Conservation (phyloP, 2,113 vertebrate species). For the Brienomyrus longianalis region DNA sequence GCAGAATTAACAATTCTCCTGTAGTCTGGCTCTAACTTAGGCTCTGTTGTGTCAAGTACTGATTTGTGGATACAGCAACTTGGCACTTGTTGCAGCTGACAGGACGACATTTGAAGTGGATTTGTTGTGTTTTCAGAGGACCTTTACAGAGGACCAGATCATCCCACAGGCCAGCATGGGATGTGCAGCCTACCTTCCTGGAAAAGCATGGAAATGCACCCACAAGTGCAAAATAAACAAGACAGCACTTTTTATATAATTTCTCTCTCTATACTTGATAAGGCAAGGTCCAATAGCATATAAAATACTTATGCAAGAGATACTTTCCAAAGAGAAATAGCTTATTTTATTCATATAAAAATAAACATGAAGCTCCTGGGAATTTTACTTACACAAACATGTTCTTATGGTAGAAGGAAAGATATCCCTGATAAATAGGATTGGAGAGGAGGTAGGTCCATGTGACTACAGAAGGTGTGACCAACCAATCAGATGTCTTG, state of each 20-base stretch:
- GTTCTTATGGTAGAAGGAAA: too few species aligned
- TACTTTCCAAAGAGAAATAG: not conserved
- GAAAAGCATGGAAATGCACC: not conserved
- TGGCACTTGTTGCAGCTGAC: not conserved
- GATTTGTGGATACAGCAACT: not conserved
- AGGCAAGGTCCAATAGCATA: not conserved
- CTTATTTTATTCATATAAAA: not conserved
- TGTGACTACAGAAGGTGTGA: too few species aligned
- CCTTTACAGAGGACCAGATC: not conserved
- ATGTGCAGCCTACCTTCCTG: not conserved
- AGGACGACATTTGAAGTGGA: not conserved
- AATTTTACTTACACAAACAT: too few species aligned
- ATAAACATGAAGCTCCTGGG: not conserved
- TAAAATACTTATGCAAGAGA: not conserved
- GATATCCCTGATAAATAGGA: too few species aligned
- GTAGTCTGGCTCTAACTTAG: not conserved
- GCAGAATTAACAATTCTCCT: not conserved
- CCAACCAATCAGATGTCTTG: too few species aligned
- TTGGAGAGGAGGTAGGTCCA: too few species aligned
- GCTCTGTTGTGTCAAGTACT: not conserved
- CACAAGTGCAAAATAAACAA: not conserved
- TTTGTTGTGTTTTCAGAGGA: not conserved
- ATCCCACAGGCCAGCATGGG: not conserved
- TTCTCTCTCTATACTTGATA: not conserved
- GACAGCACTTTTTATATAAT: not conserved